Percentiles rank a stretch among this genome's conserved stretches.
These are phyloP conservation scores for Cerceris ruficornis DNA, from an alignment of 2,888 invertebrate species.

Conservation along the genomic window DNA sequence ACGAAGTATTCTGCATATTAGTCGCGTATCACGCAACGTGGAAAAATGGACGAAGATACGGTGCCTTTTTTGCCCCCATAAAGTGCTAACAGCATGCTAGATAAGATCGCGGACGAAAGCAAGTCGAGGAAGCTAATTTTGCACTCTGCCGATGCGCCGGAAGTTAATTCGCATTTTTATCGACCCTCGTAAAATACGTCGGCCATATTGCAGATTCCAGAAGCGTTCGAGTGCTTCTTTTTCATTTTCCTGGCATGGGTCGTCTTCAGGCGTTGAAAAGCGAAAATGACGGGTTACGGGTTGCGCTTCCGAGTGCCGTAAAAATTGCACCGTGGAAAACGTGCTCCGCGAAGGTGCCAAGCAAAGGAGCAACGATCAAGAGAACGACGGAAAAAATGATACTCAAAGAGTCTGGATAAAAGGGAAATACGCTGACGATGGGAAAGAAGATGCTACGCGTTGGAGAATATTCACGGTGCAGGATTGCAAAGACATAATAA, in stretches of 20 bases:
- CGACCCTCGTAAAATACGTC: conserved; percentile 3
- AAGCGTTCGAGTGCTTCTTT: conserved; percentile 9
- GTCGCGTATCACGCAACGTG: not conserved
- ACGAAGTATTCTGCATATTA: not conserved
- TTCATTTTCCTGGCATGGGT: conserved; percentile 29
- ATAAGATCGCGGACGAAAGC: not conserved
- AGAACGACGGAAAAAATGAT: conserved; percentile 18
- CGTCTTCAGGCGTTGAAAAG: conserved; percentile 18
- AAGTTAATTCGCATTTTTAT: conserved; percentile 16
- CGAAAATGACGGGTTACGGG: conserved; percentile 20
- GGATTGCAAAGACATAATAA: too few relatives aligned
- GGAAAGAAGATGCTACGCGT: too few relatives aligned
- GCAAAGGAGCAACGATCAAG: conserved; percentile 2
- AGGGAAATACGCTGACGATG: too few relatives aligned
- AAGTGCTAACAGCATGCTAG: not conserved
- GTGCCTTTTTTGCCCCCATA: not conserved
- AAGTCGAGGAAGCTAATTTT: not conserved
- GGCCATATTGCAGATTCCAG: conserved; percentile 12
- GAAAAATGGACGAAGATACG: not conserved
- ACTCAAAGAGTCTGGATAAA: not conserved
- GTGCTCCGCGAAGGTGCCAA: conserved; percentile 6
- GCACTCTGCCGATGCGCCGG: not conserved
- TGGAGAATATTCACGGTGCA: too few relatives aligned
- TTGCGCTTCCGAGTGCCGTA: conserved; percentile 15
- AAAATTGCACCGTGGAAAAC: conserved; percentile 21